A percentile compares a stretch with the other conserved stretches of the same genome.
These are phyloP conservation scores for Saccostrea echinata DNA, from an alignment of 1,140 invertebrate genomes.

Conservation along the genomic window DNA sequence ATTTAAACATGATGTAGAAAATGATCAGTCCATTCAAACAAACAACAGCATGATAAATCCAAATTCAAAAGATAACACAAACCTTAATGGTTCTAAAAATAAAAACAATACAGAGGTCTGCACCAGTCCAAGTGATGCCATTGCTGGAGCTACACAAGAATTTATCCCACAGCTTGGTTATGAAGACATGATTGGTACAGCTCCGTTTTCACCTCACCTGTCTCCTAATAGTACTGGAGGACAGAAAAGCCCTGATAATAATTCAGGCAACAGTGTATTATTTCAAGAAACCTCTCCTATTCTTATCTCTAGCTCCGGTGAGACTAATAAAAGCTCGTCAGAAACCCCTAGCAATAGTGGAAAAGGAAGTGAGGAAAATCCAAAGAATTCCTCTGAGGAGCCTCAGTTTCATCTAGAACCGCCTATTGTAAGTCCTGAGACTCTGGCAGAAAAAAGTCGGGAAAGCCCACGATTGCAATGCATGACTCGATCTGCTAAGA, in stretches of 20 bases:
- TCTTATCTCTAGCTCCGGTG: constrained; percentile 12
- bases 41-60: background rate
- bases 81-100: background rate
- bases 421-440: background rate
- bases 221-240: background rate
- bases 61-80: background rate
- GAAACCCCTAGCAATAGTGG: background rate
- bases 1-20: background rate
- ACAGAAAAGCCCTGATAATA: background rate
- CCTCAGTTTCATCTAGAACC: background rate
- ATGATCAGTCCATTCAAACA: background rate
- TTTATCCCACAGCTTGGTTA: background rate
- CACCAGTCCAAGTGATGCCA: background rate
- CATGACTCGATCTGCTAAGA: background rate
- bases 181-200: background rate
- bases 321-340: background rate
- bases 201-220: background rate
- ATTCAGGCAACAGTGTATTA: background rate
- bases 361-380: background rate
- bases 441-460: background rate
- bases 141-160: background rate
- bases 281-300: constrained; percentile 10
- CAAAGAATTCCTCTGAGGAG: constrained; percentile 9
- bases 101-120: background rate
- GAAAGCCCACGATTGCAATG: background rate